Percentiles rank a stretch among this genome's conserved stretches.
These are phyloP conservation scores for Zoroaster sp. DNA, from an alignment of 53 echinoderm and acorn worm genomes.

Conservation along the genomic window DNA sequence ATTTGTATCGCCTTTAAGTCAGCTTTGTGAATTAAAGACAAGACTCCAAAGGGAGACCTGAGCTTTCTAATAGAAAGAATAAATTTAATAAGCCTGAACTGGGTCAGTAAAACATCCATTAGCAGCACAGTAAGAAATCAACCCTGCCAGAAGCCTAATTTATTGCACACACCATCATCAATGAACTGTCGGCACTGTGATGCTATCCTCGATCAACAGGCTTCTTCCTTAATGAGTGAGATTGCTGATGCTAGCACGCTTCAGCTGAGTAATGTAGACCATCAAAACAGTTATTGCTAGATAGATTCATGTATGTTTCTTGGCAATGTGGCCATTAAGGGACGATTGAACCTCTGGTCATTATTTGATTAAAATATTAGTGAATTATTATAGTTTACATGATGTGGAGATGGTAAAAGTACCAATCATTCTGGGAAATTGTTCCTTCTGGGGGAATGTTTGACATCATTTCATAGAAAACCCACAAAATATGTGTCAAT, in stretches of 20 bases:
- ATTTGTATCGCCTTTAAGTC: no score
- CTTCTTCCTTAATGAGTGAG: slow-evolving; percentile 15
- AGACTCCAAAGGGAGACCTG: no score
- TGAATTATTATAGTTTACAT: no score
- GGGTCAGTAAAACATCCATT: background rate
- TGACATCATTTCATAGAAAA: no score
- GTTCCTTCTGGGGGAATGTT: no score
- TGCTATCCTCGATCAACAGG: slow-evolving; percentile 25
- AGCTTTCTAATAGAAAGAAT: background rate
- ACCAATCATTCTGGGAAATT: no score
- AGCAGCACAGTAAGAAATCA: background rate
- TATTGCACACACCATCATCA: background rate
- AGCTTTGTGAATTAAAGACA: no score
- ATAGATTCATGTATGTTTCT: no score
- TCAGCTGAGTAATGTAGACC: background rate
- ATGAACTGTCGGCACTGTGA: background rate
- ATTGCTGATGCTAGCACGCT: background rate
- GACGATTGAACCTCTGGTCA: background rate
- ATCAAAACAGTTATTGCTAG: background rate
- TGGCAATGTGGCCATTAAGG: no score
- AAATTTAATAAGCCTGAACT: background rate
- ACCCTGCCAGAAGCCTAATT: background rate
- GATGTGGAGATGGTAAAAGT: no score
- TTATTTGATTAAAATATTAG: background rate
- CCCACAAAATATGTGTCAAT: no score